Evolutionary conservation across 1,140 invertebrate species (phyloP), one percentile per base, ranked within the genome.

Genomic region (Planococcus citri): DNA sequence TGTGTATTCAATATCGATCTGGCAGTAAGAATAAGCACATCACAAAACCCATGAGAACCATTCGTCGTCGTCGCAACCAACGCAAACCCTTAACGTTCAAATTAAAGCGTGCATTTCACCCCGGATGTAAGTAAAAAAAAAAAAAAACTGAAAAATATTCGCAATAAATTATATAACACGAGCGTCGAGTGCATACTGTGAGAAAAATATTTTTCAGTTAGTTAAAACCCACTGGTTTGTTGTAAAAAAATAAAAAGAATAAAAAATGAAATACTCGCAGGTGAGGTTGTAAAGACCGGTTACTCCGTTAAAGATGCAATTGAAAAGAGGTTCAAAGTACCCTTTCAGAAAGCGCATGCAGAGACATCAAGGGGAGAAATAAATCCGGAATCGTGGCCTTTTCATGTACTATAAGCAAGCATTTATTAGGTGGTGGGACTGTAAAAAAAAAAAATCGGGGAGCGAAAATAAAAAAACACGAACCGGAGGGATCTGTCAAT

Each of bases 261-360:
- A 64, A 64, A 25, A 60, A 60, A 70, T n/a, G 6, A 29, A 58
- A 60, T 64, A 64, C 21, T 64, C 60, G 60, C 60, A 64, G 60
- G 60, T 64, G 60, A 64, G 60, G 24, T n/a, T 64, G 60, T 64
- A 25, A 24, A 27, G 60, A 64, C 60, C 60, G 60, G 60, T 64
- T 64, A 64, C 60, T 64, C 60, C 25, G 60, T 27, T 64, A 64
- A 64, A 64, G 60, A 64, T 64, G 60, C 60, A 64, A 64, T 64
- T 64, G 60, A 64, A 64, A 64, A 64, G 60, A 64, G 60, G 25
- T 64, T 64, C 60, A 64, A 64, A 64, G 60, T 64, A 64, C 60
- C 60, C 60, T 27, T 64, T 64, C 25, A 64, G 22, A 64, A 64
- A 27, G 25, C 60, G 60, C 60, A 64, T 64, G 25, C 60, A 64